Evolutionary conservation across 1,140 invertebrate genomes (phyloP), one percentile per base, ranked within the genome.

Genomic region (Ceratina australensis): DNA sequence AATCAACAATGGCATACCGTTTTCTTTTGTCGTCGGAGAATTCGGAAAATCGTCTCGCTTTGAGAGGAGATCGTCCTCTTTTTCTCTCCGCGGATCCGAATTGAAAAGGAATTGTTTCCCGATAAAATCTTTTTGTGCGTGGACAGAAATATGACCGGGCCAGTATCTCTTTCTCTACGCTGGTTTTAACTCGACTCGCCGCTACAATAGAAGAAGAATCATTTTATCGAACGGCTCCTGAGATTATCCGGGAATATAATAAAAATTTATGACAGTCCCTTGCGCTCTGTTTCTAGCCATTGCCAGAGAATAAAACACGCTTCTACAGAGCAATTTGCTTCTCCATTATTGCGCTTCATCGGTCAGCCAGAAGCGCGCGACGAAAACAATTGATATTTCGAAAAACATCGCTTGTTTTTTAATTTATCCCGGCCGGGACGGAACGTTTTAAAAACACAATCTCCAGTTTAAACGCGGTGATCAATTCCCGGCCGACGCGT

Each of bases 111-210:
- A 61, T 49, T n/a, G 57, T 61, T 22, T 22, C 22, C 15, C 57
- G 74, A 77, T 77, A 77, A 69, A 77, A 77, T 77, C 74, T 77
- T 71, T 77, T 77, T 77, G 57, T 77, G 49, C 66, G 67, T 54
- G 64, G 49, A 54, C 74, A 77, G 67, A 77, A 77, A 77, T 77
- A 77, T 71, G 66, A 33, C 18, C 49, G 74, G n/a, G 15, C 28
- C 66, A 33, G 57, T 77, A 71, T 71, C 74, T 61, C 61, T 64
- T 56, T 22, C 26, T 20, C 66, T 10, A 10, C 33, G 33, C 33
- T 10, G 33, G n/a, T 26, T 77, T 77, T 77, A 71, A 77, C 57
- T 63, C 47, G 47, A 50, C 28, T 59, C 65, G 42, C 59, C 26
- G 66, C 67, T 63, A 61, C 66, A 77, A 77, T 61, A 33, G 57